Percentiles rank a stretch among this genome's conserved stretches.
phyloP scores from a whole-genome alignment of 2,888 invertebrate species.

The Allolobophora icterica region DNA sequence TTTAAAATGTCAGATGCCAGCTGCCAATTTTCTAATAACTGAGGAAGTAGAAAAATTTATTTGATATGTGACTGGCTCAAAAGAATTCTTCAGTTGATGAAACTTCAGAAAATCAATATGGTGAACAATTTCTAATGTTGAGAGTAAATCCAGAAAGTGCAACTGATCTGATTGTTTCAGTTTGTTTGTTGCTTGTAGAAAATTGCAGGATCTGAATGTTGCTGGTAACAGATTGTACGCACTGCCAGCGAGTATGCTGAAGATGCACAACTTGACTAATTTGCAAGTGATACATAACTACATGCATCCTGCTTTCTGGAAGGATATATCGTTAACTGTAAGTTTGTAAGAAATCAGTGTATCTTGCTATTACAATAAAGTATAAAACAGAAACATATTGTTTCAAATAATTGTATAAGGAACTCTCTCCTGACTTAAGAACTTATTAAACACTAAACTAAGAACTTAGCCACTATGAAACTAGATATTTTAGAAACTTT shows the following conservation, averaged over 20 bases:
- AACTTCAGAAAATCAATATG: neutral
- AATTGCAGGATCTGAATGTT: neutral
- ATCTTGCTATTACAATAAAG: neutral
- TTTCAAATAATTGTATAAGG: neutral
- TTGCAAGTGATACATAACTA: neutral
- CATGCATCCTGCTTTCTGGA: slow-evolving; percentile 6
- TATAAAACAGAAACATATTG: neutral
- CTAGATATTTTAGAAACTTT: neutral
- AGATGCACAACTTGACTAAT: neutral
- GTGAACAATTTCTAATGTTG: neutral
- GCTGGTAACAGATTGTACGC: slow-evolving; percentile 17
- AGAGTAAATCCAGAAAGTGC: too few species aligned
- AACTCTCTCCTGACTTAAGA: neutral
- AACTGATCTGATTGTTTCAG: neutral
- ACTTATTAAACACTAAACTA: neutral
- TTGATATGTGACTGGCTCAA: neutral
- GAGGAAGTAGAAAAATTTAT: too few species aligned
- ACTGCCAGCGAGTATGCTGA: slow-evolving; percentile 11
- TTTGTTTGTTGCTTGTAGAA: slow-evolving; percentile 11
- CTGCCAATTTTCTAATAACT: neutral
- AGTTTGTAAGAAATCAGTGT: neutral
- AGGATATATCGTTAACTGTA: neutral
- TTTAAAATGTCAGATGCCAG: too few species aligned
- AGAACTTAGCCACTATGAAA: neutral
- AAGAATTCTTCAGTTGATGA: neutral